Conservation (phyloP, 2,113 vertebrate genomes). For the Macrotus californicus region DNA sequence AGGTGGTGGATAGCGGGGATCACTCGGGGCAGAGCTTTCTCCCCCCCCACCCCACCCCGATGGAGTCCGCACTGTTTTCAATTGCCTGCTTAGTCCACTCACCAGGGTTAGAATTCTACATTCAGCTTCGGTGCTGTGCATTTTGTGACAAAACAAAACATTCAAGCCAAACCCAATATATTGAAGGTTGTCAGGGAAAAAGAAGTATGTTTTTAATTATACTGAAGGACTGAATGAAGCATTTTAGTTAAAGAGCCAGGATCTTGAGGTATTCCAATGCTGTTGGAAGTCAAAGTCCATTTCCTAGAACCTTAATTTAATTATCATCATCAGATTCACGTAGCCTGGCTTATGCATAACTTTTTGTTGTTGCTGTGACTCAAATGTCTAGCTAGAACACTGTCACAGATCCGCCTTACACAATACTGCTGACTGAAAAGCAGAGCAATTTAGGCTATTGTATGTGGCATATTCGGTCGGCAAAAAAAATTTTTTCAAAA, state of each 20-base stretch:
- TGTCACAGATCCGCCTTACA: not conserved
- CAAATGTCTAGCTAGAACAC: not conserved
- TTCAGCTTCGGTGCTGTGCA: not conserved
- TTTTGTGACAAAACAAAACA: constrained; percentile 26
- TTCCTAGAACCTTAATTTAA: constrained; percentile 40
- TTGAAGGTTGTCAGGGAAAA: not conserved
- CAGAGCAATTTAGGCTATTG: not conserved
- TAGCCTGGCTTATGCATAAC: not conserved
- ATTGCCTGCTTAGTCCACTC: not conserved
- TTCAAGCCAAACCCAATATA: not conserved
- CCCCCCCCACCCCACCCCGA: not conserved
- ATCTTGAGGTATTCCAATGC: not conserved
- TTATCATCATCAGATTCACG: not conserved
- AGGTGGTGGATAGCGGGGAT: not conserved
- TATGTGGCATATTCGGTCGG: not conserved
- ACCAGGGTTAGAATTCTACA: not conserved
- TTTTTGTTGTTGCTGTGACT: not conserved
- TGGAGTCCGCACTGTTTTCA: not conserved
- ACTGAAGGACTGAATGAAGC: not conserved
- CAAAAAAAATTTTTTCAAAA: constrained; percentile 9
- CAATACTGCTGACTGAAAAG: not conserved
- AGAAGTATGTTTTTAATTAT: constrained; percentile 32
- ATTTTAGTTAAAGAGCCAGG: constrained; percentile 25
- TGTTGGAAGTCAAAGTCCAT: not conserved
- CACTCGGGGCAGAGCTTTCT: not conserved